Base-by-base conservation (phyloP, 2,113 vertebrate species). In the Atlantisia rogersi region DNA sequence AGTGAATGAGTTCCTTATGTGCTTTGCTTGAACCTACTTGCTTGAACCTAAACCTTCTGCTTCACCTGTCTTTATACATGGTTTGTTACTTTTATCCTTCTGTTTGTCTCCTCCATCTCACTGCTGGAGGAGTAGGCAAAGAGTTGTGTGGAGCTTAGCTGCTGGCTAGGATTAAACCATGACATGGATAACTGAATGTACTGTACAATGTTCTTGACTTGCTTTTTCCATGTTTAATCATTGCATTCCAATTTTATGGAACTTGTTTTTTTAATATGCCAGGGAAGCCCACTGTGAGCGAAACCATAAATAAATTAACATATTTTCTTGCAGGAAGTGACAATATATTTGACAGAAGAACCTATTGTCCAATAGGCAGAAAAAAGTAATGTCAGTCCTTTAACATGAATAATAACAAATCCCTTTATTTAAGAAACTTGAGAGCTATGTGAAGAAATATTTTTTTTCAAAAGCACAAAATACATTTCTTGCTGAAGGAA, bases 1-100 rank as follows among this genome's bases (percentile, higher is more conserved):
- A 53, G 11, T 0, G 0, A 88, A 7, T 26, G 10, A 60, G 50
- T 28, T 82, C 5, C 6, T 19, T 53, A 39, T 53, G 69, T 82
- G 7, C 8, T 78, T 91, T 70, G 20, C 18, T 60, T 18, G 3
- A 15, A 4, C 20, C 48, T 48, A 48, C 22, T 48, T 48, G 48
- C 46, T 48, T 21, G 46, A 21, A 48, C 46, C 20, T 48, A 48
- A 48, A 75, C 17, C 11, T 70, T 88, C 85, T 79, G 3, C 8
- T 58, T 67, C 59, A 28, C 10, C 18, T 35, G 5, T 42, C 18
- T 88, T 92, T 76, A 12, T 18, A 3, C 31, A 39, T 5, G 48
- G 40, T 82, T 88, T 88, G 35, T 88, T 22, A 42, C 22, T 73
- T 71, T 39, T 50, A 37, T 10, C 6, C 3, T 44, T 90, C 28